phyloP scores from a whole-genome alignment of 1,140 invertebrate genomes.

The Caenorhabditis remanei region DNA sequence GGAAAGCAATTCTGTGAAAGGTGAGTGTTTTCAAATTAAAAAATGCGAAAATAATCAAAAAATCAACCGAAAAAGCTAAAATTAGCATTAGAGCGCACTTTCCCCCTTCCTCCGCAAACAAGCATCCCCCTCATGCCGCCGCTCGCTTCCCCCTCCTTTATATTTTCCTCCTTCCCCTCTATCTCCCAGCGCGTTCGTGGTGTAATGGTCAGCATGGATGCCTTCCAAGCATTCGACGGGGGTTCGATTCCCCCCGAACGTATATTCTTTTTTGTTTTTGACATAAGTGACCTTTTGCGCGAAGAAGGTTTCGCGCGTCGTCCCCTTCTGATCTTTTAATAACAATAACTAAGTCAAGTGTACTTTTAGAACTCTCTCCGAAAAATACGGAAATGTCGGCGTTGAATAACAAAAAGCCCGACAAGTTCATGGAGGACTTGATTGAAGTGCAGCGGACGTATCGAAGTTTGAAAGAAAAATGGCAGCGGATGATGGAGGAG shows the following conservation, averaged over 20 bases:
- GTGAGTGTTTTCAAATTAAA: background rate
- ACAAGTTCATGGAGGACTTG: constrained; percentile 48
- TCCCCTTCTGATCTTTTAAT: constrained; percentile 31
- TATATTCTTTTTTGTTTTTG: background rate
- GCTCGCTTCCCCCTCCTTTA: background rate
- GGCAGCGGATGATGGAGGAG: constrained; percentile 29
- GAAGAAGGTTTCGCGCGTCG: background rate
- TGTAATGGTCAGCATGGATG: constrained; percentile 79
- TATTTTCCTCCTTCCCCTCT: background rate
- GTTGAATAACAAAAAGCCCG: constrained; percentile 22
- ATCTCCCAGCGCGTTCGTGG: constrained; percentile 69
- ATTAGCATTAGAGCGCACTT: too few species aligned
- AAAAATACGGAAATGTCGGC: background rate
- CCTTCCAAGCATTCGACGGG: constrained; percentile 79
- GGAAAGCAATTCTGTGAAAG: constrained; percentile 23
- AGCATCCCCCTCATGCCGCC: too few species aligned
- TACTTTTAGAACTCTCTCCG: constrained; percentile 19
- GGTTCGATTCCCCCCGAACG: constrained; percentile 78
- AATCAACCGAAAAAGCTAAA: too few species aligned
- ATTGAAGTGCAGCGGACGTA: constrained; percentile 48
- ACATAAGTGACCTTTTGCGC: background rate
- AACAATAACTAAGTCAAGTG: constrained; percentile 23
- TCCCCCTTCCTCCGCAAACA: background rate
- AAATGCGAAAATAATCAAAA: too few species aligned
- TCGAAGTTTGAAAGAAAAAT: constrained; percentile 49